Evolutionary conservation across 1,140 invertebrate genomes (phyloP).

Genomic region (Leptopilina boulardi): DNA sequence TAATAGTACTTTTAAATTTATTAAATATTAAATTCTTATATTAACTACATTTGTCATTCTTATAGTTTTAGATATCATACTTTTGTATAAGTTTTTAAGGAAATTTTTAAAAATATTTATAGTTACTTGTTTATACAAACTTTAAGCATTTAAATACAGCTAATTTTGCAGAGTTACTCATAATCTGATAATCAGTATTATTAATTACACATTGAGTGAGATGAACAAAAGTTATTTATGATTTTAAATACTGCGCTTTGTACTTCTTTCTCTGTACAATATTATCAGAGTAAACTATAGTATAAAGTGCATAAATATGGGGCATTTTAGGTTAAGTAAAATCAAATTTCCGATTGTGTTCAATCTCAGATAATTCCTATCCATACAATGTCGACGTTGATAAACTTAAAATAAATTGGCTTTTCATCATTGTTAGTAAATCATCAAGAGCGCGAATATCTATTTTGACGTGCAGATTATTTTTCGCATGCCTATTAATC

Average conservation of each 20-base stretch:
- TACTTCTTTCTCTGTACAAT: constrained; percentile 12
- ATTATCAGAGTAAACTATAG: neutral
- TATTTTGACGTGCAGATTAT: constrained; percentile 13
- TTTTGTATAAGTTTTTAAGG: too few species aligned
- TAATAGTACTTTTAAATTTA: too few species aligned
- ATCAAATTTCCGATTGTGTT: constrained; percentile 14
- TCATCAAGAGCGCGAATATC: neutral
- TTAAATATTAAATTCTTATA: too few species aligned
- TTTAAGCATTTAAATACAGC: constrained; percentile 50
- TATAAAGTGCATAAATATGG: neutral
- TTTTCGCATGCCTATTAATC: neutral
- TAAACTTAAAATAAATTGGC: neutral
- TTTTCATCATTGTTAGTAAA: constrained; percentile 6
- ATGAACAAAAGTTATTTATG: neutral
- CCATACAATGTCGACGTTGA: neutral
- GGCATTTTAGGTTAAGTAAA: constrained; percentile 23
- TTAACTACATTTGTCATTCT: too few species aligned
- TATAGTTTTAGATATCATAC: too few species aligned
- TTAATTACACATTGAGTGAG: constrained; percentile 50
- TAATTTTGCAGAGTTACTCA: constrained; percentile 59
- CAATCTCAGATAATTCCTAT: constrained; percentile 5
- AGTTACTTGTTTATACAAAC: constrained; percentile 43
- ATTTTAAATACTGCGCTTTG: neutral
- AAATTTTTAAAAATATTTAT: too few species aligned
- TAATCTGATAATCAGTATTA: constrained; percentile 58